Evolutionary conservation across 1,140 invertebrate genomes (phyloP).

Genomic region (Ganaspis sp.): DNA sequence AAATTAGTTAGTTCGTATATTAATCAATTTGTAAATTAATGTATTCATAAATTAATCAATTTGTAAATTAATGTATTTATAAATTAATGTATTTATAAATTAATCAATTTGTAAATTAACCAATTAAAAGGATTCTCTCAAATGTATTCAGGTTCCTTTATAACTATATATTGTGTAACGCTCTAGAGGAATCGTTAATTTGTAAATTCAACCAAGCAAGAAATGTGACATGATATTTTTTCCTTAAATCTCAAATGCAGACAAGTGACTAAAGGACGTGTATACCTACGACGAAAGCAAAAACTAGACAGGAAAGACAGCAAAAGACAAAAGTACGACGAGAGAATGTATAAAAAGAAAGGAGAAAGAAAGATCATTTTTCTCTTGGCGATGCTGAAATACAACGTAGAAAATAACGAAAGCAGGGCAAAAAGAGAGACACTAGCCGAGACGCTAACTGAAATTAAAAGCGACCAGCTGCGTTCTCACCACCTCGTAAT

Average conservation of each 20-base stretch:
- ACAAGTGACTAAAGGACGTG: not conserved
- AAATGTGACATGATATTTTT: too few species aligned
- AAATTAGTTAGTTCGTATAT: too few species aligned
- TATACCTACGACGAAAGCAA: not conserved
- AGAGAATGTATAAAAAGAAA: constrained; percentile 39
- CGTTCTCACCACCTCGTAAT: constrained; percentile 41
- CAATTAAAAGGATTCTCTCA: too few species aligned
- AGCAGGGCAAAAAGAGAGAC: constrained; percentile 42
- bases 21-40: too few species aligned
- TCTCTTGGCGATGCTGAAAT: constrained; percentile 50
- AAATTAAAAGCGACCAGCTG: constrained; percentile 55
- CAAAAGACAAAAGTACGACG: constrained; percentile 33
- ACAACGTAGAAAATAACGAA: constrained; percentile 41
- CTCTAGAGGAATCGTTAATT: too few species aligned
- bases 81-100: too few species aligned
- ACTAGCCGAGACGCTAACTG: constrained; percentile 29
- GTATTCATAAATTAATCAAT: too few species aligned
- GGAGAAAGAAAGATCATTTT: constrained; percentile 53
- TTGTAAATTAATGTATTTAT: too few species aligned
- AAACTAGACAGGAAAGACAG: constrained; percentile 26
- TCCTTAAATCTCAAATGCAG: not conserved
- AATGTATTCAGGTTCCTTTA: too few species aligned
- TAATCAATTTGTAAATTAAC: too few species aligned
- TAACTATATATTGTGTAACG: too few species aligned
- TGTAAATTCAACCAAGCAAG: too few species aligned